Evolutionary conservation across 2,797 vertebrate genomes (phyloP).

Genomic region (Pelobates cultripes): DNA sequence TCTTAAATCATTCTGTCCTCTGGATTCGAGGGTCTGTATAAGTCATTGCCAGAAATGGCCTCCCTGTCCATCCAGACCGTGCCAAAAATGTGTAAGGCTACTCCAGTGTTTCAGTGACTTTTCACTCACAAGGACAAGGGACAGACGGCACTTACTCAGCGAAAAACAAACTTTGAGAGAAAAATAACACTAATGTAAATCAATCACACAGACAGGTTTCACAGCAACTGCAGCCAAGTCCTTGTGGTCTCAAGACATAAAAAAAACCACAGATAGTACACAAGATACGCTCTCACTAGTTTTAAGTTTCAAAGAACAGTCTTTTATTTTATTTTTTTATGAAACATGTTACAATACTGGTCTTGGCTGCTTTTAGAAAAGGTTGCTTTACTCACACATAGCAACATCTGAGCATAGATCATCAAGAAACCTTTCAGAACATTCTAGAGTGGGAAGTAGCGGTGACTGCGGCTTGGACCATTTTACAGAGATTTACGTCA

Average conservation of each 20-base stretch:
- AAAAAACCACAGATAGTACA: constrained; percentile 32
- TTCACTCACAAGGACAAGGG: constrained; percentile 35
- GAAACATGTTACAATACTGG: neutral
- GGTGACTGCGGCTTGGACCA: neutral
- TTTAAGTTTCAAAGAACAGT: constrained; percentile 25
- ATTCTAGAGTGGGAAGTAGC: neutral
- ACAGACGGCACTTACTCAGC: constrained; percentile 46
- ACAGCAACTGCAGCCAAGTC: constrained; percentile 22
- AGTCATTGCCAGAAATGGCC: neutral
- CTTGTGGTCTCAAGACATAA: constrained; percentile 13
- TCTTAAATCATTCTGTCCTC: neutral
- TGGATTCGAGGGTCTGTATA: neutral
- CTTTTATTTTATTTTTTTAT: neutral
- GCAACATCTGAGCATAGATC: neutral
- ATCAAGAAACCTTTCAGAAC: neutral
- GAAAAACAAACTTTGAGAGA: constrained; percentile 47
- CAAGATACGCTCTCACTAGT: constrained; percentile 17
- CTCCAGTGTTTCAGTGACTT: constrained; percentile 18
- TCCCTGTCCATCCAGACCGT: neutral
- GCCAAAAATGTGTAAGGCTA: constrained; percentile 47
- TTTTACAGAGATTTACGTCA: neutral
- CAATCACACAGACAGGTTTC: constrained; percentile 26
- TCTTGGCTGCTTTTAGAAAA: neutral
- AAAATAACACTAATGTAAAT: constrained; percentile 51
- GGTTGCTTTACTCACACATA: neutral